phyloP scores from a whole-genome alignment of 2,888 invertebrate species.

The Hirtodrosophila histrioides region DNA sequence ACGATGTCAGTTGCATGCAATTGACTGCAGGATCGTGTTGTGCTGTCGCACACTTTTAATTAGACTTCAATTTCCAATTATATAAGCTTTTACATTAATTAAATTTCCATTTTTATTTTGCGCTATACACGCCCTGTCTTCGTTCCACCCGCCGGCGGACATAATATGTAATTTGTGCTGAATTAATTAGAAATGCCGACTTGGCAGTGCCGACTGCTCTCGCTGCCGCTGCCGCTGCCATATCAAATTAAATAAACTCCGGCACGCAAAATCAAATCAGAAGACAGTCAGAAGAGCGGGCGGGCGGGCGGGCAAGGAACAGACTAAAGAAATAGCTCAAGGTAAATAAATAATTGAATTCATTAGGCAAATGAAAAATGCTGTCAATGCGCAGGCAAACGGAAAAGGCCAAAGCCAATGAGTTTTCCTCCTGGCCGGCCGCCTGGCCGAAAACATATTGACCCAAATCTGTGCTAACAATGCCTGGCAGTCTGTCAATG shows the following conservation, averaged over 20 bases:
- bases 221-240: conserved; percentile 28
- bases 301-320: not conserved
- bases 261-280: conserved; percentile 63
- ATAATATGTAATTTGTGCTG: conserved; percentile 68
- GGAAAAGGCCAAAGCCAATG: conserved; percentile 32
- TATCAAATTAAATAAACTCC: conserved; percentile 55
- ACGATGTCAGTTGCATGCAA: conserved; percentile 73
- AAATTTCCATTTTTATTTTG: conserved; percentile 78
- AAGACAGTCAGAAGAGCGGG: conserved; percentile 24
- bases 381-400: conserved; percentile 66
- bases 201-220: conserved; percentile 34
- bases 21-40: conserved; percentile 47
- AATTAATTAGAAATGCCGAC: conserved; percentile 76
- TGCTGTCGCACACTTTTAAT: conserved; percentile 68
- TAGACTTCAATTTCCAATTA: conserved; percentile 73
- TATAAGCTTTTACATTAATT: conserved; percentile 78
- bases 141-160: conserved; percentile 13
- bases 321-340: conserved; percentile 63
- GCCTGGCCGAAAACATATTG: conserved; percentile 51
- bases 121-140: not conserved
- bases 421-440: conserved; percentile 9
- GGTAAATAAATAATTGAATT: conserved; percentile 83
- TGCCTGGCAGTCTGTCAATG: conserved; percentile 53
- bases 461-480: conserved; percentile 73
- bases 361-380: conserved; percentile 83